These are phyloP conservation scores for Drosophila colorata DNA, from an alignment of 2,888 invertebrate genomes.

Conservation along the genomic window DNA sequence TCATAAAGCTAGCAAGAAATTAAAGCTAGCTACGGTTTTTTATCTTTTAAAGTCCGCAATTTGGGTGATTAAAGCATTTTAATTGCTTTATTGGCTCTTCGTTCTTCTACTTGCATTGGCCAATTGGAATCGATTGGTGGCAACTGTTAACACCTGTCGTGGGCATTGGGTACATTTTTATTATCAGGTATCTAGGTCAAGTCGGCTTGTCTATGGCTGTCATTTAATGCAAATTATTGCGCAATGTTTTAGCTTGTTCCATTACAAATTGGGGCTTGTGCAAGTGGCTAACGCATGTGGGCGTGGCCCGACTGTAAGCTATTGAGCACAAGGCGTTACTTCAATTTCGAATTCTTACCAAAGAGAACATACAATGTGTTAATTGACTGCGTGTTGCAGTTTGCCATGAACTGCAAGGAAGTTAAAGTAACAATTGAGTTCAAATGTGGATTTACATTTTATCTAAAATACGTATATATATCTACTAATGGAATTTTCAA, in stretches of 20 bases:
- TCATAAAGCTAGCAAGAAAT: not conserved
- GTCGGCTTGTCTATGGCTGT: constrained; percentile 64
- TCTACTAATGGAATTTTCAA: not conserved
- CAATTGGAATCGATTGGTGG: constrained; percentile 42
- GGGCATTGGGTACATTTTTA: constrained; percentile 43
- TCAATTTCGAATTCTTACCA: constrained; percentile 31
- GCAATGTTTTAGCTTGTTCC: constrained; percentile 56
- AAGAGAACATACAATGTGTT: constrained; percentile 21
- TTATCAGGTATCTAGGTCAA: constrained; percentile 66
- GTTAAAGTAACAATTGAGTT: constrained; percentile 10
- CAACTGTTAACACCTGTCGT: constrained; percentile 62
- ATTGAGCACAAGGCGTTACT: constrained; percentile 55
- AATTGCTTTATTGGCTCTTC: constrained; percentile 44
- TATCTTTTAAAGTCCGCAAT: not conserved
- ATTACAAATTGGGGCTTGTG: constrained; percentile 65
- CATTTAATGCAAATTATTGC: constrained; percentile 77
- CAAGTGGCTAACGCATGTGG: constrained; percentile 57
- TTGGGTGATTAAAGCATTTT: constrained; percentile 33
- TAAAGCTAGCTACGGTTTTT: not conserved
- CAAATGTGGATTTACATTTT: not conserved
- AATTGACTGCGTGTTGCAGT: constrained; percentile 16
- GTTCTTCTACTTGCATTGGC: constrained; percentile 2
- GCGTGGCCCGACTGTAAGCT: constrained; percentile 44
- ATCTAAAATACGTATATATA: not conserved
- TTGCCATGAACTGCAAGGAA: constrained; percentile 54